Conservation (phyloP, 2,888 invertebrate genomes). For the Schizaphis graminum region DNA sequence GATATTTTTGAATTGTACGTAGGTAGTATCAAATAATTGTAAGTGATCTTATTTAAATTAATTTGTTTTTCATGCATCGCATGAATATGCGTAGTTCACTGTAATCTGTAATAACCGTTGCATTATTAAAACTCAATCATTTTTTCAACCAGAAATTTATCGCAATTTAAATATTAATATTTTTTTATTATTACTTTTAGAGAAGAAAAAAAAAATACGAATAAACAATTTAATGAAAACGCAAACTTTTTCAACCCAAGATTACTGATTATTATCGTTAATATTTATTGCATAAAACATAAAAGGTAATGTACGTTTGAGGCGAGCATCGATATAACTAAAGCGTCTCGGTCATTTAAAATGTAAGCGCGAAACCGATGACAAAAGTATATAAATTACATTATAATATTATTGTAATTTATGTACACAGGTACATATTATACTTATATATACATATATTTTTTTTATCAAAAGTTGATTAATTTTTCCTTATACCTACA, state of each 20-base stretch:
- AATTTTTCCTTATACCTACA: not conserved
- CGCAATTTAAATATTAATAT: conserved; percentile 26
- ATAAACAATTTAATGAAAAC: conserved; percentile 49
- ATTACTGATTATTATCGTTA: conserved; percentile 58
- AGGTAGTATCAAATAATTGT: not conserved
- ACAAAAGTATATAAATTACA: conserved; percentile 31
- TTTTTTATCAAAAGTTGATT: conserved; percentile 24
- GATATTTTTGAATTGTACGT: not conserved
- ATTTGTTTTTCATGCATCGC: not conserved
- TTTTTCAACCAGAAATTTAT: not conserved
- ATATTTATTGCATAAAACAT: conserved; percentile 52
- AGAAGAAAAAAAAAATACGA: not conserved
- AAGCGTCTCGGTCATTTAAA: conserved; percentile 23
- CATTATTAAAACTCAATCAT: conserved; percentile 38
- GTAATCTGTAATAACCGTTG: not conserved
- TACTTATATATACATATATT: not conserved
- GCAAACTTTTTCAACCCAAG: conserved; percentile 16
- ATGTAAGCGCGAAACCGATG: conserved; percentile 17
- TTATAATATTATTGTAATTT: not conserved
- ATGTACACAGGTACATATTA: not conserved
- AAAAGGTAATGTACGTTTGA: conserved; percentile 30
- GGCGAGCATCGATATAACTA: conserved; percentile 13
- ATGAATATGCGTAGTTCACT: not conserved
- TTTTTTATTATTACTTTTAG: not conserved
- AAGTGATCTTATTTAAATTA: not conserved